Base-by-base conservation (phyloP, 2,888 invertebrate species). In the Tiliacea citrago region DNA sequence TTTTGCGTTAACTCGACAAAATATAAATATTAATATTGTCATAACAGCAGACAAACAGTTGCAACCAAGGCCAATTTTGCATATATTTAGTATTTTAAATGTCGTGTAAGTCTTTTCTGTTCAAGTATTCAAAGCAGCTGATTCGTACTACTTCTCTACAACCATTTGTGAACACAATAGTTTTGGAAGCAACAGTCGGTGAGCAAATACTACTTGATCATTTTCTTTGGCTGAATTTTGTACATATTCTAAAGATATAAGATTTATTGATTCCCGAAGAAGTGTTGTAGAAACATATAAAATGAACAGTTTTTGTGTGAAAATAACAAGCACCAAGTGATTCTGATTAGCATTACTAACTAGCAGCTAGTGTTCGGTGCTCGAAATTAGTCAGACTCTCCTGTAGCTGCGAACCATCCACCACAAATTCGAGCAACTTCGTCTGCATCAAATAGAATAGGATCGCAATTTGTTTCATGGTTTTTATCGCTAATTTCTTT, bases 131-230 rank as follows among this genome's bases (percentile, higher is more conserved):
- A 53, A 58, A 68, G 66, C 45, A 57, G 60, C 39, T 10, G 18
- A 83, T 74, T 83, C 63, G 73, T 83, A 74, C 68, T 61, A 79
- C 70, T 51, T 83, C 70, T 79, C 51, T 12, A 57, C 53, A 68
- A 60, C 24, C 53, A 73, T 47, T 58, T 68, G 42, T 60, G 29
- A 16, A 66, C 24, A 57, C 49, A 60, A 78, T 78, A 67, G 70
- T 70, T 60, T 60, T 39, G 12, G 51, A 61, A 73, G 63, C 58
- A 78, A 39, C n/a, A 78, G 60, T 53, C 51, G 7, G 7, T n/a
- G 0, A 45, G 13, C 61, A 53, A 66, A 21, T 63, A 21, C 18
- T n/a, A 21, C 18, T 29, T 57, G 2, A 42, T 39, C 2, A 16
- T 24, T 58, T 21, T n/a, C 42, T 49, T 39, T 39, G 49, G 18